Base-by-base conservation (phyloP, 2,797 vertebrate species). In the Tachyglossus aculeatus region DNA sequence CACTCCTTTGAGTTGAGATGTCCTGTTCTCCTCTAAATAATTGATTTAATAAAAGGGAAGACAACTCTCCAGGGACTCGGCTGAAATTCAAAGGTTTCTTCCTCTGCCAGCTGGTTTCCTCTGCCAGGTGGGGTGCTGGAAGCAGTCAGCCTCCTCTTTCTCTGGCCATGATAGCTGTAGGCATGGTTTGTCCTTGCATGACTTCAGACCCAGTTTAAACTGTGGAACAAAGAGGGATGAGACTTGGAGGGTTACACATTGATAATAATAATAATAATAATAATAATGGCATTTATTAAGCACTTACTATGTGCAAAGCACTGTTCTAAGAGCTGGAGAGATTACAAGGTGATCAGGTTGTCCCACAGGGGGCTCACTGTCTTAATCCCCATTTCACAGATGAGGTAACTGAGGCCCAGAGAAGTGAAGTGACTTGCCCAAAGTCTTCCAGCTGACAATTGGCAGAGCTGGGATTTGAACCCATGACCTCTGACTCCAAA, bases 21-120 rank as follows among this genome's bases (percentile, higher is more conserved):
- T 18, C 15, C 31, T 38, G 31, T 25, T 71, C 29, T 67, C 33
- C 50, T 77, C 33, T 75, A 64, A 79, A 80, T 60, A 86, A 74
- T 38, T 62, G 44, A 54, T 74, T 82, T 78, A 71, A 34, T 39
- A 27, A 81, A 80, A 65, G 18, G 0, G 1, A 16, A 70, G 71
- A 18, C 13, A 51, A 66, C 39, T 73, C 67, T 53, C 22, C n/a
- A 38, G 55, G 38, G 40, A 62, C 75, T 79, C 59, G 79, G 14
- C 4, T 62, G 13, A 12, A 69, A 13, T n/a, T 81, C 16, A 36
- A 52, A 75, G 27, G 21, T 15, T 34, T 73, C 58, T 74, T 55
- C 21, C 51, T 60, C 16, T 36, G 47, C 29, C 47, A 70, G 22
- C 53, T 44, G 69, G 36, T 4, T 43, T 41, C 55, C n/a, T 7